Percentiles rank a stretch among this genome's conserved stretches.
Evolutionary conservation across 2,797 vertebrate genomes (phyloP).

Genomic region (Crotalus adamanteus): DNA sequence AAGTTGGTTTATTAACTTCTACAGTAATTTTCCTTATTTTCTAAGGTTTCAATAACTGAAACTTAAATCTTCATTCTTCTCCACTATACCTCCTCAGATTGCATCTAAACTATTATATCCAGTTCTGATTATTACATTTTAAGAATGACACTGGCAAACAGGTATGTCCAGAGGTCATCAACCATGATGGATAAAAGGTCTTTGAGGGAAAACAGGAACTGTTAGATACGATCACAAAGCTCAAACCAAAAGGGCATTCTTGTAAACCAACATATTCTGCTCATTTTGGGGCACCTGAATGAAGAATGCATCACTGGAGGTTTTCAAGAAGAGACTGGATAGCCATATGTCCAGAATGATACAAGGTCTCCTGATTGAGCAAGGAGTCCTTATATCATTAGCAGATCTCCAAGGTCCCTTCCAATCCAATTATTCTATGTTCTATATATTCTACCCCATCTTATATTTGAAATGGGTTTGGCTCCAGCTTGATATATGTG

Average conservation of each 20-base stretch:
- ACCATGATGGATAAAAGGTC: background rate
- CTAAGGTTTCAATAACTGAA: background rate
- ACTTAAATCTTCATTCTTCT: background rate
- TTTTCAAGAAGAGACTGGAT: background rate
- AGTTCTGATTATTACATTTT: background rate
- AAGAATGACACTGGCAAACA: background rate
- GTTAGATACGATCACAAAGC: background rate
- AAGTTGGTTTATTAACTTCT: background rate
- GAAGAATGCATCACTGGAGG: background rate
- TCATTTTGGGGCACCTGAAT: background rate
- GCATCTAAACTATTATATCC: background rate
- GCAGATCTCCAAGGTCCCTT: background rate
- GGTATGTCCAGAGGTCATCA: background rate
- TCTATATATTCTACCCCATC: background rate
- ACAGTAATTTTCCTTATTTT: background rate
- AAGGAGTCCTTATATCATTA: background rate
- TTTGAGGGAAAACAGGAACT: background rate
- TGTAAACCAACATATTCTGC: background rate
- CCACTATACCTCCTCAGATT: background rate
- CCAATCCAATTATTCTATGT: background rate
- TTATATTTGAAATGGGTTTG: slow-evolving; percentile 7
- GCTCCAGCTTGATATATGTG: background rate
- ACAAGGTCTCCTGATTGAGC: background rate
- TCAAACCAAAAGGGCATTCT: background rate
- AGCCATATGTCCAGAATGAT: background rate